Conservation (phyloP, 2,113 vertebrate genomes). For the Garra rufa region DNA sequence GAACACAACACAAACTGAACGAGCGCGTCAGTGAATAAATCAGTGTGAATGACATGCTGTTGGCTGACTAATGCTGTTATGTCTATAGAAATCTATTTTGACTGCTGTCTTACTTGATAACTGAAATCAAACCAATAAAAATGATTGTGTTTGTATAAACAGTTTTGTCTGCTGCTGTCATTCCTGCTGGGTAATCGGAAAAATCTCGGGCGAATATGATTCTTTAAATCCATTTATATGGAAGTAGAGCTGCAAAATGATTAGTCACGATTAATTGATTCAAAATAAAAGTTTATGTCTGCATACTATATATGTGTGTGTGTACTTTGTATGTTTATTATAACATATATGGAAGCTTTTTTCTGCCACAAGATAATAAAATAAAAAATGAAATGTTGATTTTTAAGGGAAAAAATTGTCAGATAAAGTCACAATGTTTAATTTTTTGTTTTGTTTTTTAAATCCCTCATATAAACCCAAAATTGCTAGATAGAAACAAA, state of each 20-base stretch:
- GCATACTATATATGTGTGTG: no score
- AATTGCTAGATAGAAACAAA: no score
- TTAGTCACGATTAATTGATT: no score
- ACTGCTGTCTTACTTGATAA: conserved; percentile 12
- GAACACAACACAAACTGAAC: background rate
- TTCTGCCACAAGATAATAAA: background rate
- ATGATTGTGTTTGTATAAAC: background rate
- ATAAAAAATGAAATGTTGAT: background rate
- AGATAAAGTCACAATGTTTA: no score
- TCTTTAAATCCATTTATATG: background rate
- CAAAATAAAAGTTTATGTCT: no score
- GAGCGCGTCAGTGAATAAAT: background rate
- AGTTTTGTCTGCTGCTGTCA: background rate
- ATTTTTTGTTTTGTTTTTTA: no score
- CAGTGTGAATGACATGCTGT: background rate
- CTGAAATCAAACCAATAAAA: conserved; percentile 17
- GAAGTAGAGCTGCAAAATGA: no score
- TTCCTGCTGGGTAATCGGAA: background rate
- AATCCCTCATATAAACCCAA: no score
- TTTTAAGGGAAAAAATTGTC: no score
- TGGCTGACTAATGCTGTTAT: background rate
- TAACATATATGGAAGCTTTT: background rate
- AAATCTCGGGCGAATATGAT: background rate
- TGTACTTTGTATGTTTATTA: no score
- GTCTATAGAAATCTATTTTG: conserved; percentile 14